phyloP scores from a whole-genome alignment of 1,140 invertebrate genomes.

The Achatina immaculata region DNA sequence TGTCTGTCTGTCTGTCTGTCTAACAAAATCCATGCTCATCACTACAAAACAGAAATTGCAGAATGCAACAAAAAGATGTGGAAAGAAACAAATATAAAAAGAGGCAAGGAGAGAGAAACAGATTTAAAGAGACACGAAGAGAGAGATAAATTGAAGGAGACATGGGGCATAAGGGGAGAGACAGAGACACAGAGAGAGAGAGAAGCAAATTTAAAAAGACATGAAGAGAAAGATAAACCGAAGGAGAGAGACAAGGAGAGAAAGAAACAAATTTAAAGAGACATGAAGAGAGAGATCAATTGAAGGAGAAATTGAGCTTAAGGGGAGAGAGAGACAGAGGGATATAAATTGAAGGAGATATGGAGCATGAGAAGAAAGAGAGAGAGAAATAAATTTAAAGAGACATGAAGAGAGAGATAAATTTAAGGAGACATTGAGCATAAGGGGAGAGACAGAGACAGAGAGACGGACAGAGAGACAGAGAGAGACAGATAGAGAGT shows the following conservation, averaged over 20 bases:
- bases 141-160: no score
- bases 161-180: no score
- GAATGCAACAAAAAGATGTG: no score
- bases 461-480: conserved; percentile 5
- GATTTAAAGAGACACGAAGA: no score
- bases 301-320: conserved; percentile 27
- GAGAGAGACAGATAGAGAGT: conserved; percentile 11
- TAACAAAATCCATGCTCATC: no score
- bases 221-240: conserved; percentile 13
- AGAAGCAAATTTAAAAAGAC: not conserved
- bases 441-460: conserved; percentile 13
- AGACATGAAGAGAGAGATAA: conserved; percentile 20
- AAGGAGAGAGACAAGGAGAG: conserved; percentile 34
- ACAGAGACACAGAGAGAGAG: not conserved
- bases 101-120: no score
- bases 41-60: no score
- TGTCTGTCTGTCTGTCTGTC: no score
- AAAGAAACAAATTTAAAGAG: conserved; percentile 33
- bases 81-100: no score
- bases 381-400: conserved; percentile 30
- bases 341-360: no score
- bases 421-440: conserved; percentile 27
- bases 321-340: no score
- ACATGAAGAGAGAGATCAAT: conserved; percentile 30
- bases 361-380: conserved; percentile 37